phyloP scores from a whole-genome alignment of 2,888 invertebrate species.

The Rhagonycha lutea region DNA sequence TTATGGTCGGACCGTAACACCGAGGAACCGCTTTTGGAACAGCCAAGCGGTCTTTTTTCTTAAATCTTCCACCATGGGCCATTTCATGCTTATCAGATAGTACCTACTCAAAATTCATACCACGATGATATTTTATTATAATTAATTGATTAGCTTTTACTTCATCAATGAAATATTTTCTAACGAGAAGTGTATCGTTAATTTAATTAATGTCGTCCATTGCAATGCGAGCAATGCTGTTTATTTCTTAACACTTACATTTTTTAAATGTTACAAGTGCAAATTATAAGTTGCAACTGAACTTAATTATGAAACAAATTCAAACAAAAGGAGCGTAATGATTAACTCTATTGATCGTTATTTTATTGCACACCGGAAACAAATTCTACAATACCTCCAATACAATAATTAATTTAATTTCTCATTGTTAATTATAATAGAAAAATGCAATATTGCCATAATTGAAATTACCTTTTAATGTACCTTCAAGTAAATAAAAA shows the following conservation, averaged over 20 bases:
- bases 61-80: not conserved
- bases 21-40: not conserved
- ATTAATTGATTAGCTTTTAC: constrained; percentile 31
- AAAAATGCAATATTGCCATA: constrained; percentile 16
- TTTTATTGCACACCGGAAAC: constrained; percentile 21
- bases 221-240: constrained; percentile 7
- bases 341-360: constrained; percentile 21
- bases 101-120: constrained; percentile 27
- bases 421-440: constrained; percentile 20
- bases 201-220: constrained; percentile 16
- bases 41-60: not conserved
- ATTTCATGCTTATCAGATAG: constrained; percentile 28
- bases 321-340: constrained; percentile 14
- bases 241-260: constrained; percentile 15
- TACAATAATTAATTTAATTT: constrained; percentile 14
- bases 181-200: constrained; percentile 24
- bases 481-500: constrained; percentile 1
- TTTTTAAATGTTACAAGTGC: constrained; percentile 10
- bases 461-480: constrained; percentile 16
- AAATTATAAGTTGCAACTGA: constrained; percentile 7
- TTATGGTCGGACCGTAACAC: constrained; percentile 8
- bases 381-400: constrained; percentile 17
- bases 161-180: constrained; percentile 26
- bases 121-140: constrained; percentile 29
- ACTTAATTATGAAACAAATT: constrained; percentile 17